Evolutionary conservation across 1,140 invertebrate species (phyloP), one percentile per base, ranked within the genome.

Genomic region (Cecropterus lyciades): DNA sequence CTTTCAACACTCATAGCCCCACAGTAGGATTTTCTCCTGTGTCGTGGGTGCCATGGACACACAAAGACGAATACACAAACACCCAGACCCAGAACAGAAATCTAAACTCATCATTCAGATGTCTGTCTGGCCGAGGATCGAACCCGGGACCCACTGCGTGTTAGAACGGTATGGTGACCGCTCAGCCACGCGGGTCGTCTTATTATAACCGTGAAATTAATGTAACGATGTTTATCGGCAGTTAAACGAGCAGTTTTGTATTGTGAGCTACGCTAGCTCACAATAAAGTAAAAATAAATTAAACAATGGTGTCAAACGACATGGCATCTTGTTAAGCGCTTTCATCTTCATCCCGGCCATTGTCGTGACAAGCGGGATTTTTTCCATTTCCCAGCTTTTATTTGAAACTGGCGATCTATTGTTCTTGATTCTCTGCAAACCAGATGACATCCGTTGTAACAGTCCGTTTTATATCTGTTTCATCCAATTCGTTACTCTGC

Each of bases 271-370:
- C 17, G 10, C 30, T 40, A 55, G 30, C 17, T 45, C 20, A 20
- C 53, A 43, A 57, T 14, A 57, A 24, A 57, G 40, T 16, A 11
- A 15, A 43, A 57, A 46, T 45, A 49, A 27, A 57, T 27, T 59
- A 0, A 33, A 46, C 43, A 27, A 59, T 59, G 24, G 56, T 48
- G 56, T 59, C 24, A 46, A 59, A 59, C 56, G 56, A 46, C 52
- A 42, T 48, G 56, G 42, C 24, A 46, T 59, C 20, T 45, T 48
- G 37, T 55, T 55, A 55, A 55, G 33, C 56, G 42, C 42, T 46
- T 30, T 59, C 43, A 45, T 45, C 43, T 59, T 15, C 42, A 46
- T 45, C 20, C 24, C 27, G 14, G 42, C 43, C 14, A 59, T 59
- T 59, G 56, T 48, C 10, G 24, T 59, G 56, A 59, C 56, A 30